phyloP scores from a whole-genome alignment of 2,797 vertebrate genomes.

The Miichthys miiuy region DNA sequence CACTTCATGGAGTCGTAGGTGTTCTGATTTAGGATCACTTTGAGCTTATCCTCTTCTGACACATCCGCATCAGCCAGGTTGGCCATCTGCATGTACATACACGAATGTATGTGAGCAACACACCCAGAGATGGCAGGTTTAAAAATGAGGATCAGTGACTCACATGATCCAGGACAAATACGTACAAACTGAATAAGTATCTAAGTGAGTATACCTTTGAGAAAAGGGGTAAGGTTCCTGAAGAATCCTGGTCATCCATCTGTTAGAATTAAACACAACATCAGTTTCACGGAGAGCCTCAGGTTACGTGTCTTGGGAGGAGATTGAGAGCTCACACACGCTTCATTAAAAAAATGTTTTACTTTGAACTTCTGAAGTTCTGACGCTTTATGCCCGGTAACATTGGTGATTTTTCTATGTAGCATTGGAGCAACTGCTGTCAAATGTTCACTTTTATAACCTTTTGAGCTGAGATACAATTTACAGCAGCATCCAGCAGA shows the following conservation, averaged over 20 bases:
- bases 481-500: conserved; percentile 15
- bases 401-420: neutral
- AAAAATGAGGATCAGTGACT: conserved; percentile 3
- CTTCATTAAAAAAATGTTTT: neutral
- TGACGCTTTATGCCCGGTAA: neutral
- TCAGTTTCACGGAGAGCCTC: conserved; percentile 64
- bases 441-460: neutral
- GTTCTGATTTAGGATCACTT: conserved; percentile 96
- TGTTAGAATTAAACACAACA: conserved; percentile 94
- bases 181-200: neutral
- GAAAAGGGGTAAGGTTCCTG: conserved; percentile 93
- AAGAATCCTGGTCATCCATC: conserved; percentile 93
- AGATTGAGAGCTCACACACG: neutral
- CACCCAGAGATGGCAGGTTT: conserved; percentile 1
- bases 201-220: conserved; percentile 90
- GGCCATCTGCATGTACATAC: conserved; percentile 88
- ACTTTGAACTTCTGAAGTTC: neutral
- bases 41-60: conserved; percentile 98
- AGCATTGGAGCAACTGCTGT: neutral
- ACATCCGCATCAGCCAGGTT: conserved; percentile 96
- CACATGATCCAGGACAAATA: neutral
- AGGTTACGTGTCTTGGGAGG: neutral
- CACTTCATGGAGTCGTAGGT: conserved; percentile 94
- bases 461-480: neutral
- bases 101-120: neutral